These are phyloP conservation scores for Neodon shergylaensis DNA, from an alignment of 2,113 vertebrate genomes.

Conservation along the genomic window DNA sequence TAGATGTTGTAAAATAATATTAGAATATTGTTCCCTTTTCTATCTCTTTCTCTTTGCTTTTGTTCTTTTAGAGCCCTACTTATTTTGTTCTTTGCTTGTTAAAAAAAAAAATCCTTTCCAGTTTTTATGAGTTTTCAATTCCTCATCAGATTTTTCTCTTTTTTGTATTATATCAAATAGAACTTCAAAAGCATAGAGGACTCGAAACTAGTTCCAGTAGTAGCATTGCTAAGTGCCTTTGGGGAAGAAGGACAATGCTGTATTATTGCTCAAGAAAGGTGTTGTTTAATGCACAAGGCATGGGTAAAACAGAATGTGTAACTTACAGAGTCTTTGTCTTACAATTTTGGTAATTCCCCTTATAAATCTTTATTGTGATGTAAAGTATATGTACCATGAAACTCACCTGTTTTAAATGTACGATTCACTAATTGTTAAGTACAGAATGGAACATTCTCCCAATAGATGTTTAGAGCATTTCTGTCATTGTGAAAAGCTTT, in stretches of 20 bases:
- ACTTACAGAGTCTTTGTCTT: neutral
- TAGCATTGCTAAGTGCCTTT: neutral
- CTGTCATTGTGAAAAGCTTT: too few species aligned
- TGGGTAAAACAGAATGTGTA: neutral
- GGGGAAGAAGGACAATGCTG: neutral
- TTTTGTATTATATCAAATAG: slow-evolving; percentile 29
- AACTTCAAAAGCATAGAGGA: neutral
- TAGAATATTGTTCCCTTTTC: slow-evolving; percentile 1
- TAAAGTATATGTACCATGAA: neutral
- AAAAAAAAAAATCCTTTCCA: neutral
- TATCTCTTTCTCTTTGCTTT: neutral
- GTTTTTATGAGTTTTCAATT: slow-evolving; percentile 13
- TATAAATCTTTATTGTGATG: neutral
- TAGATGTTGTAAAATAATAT: slow-evolving; percentile 9
- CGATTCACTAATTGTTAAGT: neutral
- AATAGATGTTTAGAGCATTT: neutral
- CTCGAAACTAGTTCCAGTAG: slow-evolving; percentile 46
- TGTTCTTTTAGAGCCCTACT: slow-evolving; percentile 32
- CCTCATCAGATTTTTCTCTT: slow-evolving; percentile 37
- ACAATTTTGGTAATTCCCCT: neutral
- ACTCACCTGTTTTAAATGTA: neutral
- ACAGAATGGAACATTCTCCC: neutral
- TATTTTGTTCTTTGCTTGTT: slow-evolving; percentile 39
- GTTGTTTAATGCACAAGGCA: too few species aligned
- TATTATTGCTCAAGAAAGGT: neutral